Conservation (phyloP, 1,140 invertebrate species). For the Latrodectus geometricus region DNA sequence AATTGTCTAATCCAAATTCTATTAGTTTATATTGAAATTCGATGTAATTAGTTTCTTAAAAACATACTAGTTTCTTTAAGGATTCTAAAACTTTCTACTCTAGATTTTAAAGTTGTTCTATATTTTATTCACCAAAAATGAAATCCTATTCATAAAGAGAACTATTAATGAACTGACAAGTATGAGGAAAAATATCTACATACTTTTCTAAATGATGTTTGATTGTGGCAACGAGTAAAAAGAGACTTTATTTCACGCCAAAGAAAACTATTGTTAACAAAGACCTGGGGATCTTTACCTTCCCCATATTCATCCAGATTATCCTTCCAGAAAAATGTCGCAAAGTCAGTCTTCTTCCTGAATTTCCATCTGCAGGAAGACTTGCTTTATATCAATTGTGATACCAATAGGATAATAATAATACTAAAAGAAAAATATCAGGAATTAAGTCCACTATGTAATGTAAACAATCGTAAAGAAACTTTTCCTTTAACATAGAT, state of each 20-base stretch:
- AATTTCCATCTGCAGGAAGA: constrained; percentile 52
- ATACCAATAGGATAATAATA: no score
- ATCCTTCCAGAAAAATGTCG: constrained; percentile 37
- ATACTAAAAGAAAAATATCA: no score
- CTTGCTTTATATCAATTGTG: no score
- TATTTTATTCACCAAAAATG: background rate
- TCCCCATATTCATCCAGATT: background rate
- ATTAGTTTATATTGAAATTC: background rate
- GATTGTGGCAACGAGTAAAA: background rate
- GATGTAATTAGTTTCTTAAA: background rate
- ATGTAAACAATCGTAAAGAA: no score
- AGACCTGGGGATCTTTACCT: no score
- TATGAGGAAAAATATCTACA: background rate
- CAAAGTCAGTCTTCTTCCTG: constrained; percentile 17
- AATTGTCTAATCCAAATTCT: background rate
- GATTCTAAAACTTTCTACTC: background rate
- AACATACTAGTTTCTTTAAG: background rate
- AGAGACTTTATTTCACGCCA: no score
- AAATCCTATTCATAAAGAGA: background rate
- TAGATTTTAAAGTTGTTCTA: background rate
- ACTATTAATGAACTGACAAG: background rate
- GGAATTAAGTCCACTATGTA: no score
- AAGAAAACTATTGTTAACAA: background rate
- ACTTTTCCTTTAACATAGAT: no score
- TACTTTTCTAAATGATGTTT: background rate